Base-by-base conservation (phyloP, 1,140 invertebrate genomes). In the Teleogryllus occipitalis region DNA sequence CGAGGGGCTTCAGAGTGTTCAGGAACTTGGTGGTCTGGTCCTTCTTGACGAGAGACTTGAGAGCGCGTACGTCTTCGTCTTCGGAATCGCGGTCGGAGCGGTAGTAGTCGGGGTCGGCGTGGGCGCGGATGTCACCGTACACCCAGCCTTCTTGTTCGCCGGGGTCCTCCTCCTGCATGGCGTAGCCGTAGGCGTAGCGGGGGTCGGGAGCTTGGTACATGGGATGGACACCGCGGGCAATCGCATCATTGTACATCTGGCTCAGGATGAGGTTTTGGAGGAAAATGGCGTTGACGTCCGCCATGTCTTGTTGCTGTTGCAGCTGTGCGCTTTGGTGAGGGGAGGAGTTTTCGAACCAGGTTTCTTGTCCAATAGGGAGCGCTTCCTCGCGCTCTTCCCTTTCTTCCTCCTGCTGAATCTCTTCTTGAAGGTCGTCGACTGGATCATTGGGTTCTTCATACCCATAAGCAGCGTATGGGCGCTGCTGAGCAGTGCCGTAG, bases 341-440 rank as follows among this genome's bases (percentile, higher is more conserved):
- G 54, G 10, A 18, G 10, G 10, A 18, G 54, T 10, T 10, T 65
- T 65, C 54, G 81, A 88, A 91, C 86, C 89, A 89, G 7, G 89
- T 89, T 82, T 91, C 90, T 81, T 90, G 89, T 39, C 89, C 90
- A 21, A 90, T 89, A 0, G 89, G 89, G n/a, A 90, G 84, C 5
- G 87, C 84, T 15, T 89, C 86, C 78, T 86, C 85, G 14, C 88
- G 81, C 85, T 86, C 82, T 78, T 85, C 86, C 27, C 85, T 81
- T 81, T 90, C 88, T 78, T 88, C 87, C 81, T 89, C 87, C 76
- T 87, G 85, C 14, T 85, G 75, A 76, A 86, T 81, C 81, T 85
- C 84, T 65, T 86, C 85, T 80, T 86, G 83, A 0, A 85, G 76
- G 81, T 86, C 84, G 10, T 83, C 81, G 48, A 87, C 86, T 18